Evolutionary conservation across 2,888 invertebrate species (phyloP).

Genomic region (Agrotis exclamationis): DNA sequence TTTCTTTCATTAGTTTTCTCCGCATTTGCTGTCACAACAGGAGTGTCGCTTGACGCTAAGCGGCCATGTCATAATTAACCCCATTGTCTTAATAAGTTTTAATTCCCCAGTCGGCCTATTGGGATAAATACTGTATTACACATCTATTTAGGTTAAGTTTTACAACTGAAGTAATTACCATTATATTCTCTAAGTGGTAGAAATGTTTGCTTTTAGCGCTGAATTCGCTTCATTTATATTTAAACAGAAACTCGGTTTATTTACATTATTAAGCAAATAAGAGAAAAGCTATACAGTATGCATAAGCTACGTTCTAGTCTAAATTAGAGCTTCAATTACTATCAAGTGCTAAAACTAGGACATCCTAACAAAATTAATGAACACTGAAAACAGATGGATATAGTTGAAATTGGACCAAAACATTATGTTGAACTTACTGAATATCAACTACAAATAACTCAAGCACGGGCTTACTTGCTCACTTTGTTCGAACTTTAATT

Average conservation of each 20-base stretch:
- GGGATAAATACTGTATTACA: constrained; percentile 39
- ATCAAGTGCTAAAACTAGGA: too few species aligned
- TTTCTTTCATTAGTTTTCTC: too few species aligned
- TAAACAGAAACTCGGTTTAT: not conserved
- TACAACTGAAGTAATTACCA: constrained; percentile 40
- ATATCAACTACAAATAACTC: not conserved
- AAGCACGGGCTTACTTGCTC: too few species aligned
- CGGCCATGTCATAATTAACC: constrained; percentile 2
- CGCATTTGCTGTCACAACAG: too few species aligned
- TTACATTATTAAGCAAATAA: not conserved
- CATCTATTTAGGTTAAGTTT: constrained; percentile 52
- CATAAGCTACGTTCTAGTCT: not conserved
- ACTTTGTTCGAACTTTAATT: too few species aligned
- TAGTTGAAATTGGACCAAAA: not conserved
- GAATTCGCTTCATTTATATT: not conserved
- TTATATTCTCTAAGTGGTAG: constrained; percentile 7
- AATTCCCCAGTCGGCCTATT: constrained; percentile 34
- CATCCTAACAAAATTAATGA: not conserved
- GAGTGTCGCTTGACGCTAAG: not conserved
- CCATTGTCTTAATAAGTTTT: constrained; percentile 38
- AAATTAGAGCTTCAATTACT: too few species aligned
- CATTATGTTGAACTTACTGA: not conserved
- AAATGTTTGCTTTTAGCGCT: constrained; percentile 13
- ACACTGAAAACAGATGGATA: not conserved
- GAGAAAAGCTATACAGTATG: not conserved